Percentiles rank a stretch among this genome's conserved stretches.
Evolutionary conservation across 1,140 invertebrate genomes (phyloP).

Genomic region (Thaumatotibia leucotreta): DNA sequence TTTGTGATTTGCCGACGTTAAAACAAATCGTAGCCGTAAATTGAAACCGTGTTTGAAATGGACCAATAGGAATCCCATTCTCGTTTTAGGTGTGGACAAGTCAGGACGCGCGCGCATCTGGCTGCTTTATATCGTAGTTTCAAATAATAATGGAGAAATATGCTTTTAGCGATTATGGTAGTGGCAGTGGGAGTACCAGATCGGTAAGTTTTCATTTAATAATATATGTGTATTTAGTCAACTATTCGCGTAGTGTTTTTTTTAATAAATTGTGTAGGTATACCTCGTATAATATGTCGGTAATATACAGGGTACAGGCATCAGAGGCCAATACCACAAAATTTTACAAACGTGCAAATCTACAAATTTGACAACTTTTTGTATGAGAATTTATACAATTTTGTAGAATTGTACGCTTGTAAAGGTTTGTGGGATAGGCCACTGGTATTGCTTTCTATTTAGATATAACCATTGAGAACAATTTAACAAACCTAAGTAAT

Average conservation of each 20-base stretch:
- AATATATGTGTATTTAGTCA: neutral
- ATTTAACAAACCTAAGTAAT: no score
- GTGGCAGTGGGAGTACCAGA: slow-evolving; percentile 36
- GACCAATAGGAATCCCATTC: neutral
- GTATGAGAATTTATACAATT: no score
- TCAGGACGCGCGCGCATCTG: neutral
- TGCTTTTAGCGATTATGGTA: slow-evolving; percentile 40
- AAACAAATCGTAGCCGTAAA: neutral
- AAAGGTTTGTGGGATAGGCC: no score
- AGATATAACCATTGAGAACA: no score
- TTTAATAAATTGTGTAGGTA: slow-evolving; percentile 2
- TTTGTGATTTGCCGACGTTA: neutral
- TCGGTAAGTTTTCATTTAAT: slow-evolving; percentile 31
- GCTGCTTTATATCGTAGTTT: neutral
- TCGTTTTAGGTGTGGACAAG: neutral
- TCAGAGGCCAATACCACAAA: no score
- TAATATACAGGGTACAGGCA: no score
- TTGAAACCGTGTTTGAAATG: neutral
- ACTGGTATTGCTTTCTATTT: no score
- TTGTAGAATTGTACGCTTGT: no score
- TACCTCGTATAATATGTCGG: neutral
- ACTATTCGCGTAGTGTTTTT: neutral
- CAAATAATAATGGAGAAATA: slow-evolving; percentile 18
- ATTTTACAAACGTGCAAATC: no score
- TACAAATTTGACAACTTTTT: no score